Evolutionary conservation across 2,113 vertebrate species (phyloP), one percentile per base, ranked within the genome.

Genomic region (Paratilapia polleni): DNA sequence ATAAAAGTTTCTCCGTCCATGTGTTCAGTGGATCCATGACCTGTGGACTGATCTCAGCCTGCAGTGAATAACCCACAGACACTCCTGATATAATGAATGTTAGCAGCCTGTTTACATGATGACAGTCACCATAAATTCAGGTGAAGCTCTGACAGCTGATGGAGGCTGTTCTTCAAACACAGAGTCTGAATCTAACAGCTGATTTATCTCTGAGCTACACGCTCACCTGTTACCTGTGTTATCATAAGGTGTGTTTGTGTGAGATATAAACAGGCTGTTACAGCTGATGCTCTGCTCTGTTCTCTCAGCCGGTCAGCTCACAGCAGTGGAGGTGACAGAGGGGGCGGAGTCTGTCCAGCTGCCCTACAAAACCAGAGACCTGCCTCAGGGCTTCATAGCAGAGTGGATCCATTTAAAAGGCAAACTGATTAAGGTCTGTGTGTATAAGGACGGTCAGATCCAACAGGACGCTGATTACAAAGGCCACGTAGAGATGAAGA

Each of bases 221-320:
- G 8, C 14, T 26, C 14, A 59, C 12, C 57, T 59, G 57, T 59
- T 14, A 1, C 13, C 6, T 7, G 22, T 26, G 57, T 13, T 31
- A 31, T 31, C 2, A 31, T 31, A 31, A 31, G 28, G 4, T 3
- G 28, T 31, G 28, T 31, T n/a, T n/a, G n/a, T n/a, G n/a, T n/a
- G n/a, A n/a, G n/a, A n/a, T n/a, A n/a, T n/a, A n/a, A n/a, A n/a
- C n/a, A n/a, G n/a, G n/a, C 34, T 34, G 34, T 34, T 31, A 8
- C 12, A 24, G 58, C 22, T 9, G 12, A 60, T 28, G 8, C 1
- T 49, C 47, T 49, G 47, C 15, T 49, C 47, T 49, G 4, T 49
- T 1, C 24, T 15, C 58, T 15, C 58, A 60, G 58, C 0, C 5
- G 0, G 0, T 28, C 58, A 60, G 58, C 24, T 60, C 5, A 8